A percentile compares a stretch with the other conserved stretches of the same genome.
These are phyloP conservation scores for Balearica regulorum DNA, from an alignment of 2,797 vertebrate genomes.

Conservation along the genomic window DNA sequence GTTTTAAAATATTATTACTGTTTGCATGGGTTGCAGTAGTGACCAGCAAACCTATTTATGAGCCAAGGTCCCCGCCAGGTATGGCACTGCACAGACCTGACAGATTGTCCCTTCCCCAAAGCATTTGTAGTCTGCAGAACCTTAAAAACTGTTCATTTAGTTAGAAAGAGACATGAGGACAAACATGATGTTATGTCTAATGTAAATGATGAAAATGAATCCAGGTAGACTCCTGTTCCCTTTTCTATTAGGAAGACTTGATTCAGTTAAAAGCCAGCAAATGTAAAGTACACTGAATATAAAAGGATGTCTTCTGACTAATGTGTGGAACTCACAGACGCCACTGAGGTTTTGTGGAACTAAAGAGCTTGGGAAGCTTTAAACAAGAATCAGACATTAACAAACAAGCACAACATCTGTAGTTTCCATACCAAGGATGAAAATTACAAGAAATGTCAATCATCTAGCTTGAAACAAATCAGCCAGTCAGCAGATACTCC, in stretches of 20 bases:
- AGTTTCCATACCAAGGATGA: neutral
- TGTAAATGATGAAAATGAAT: neutral
- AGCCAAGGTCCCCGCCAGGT: neutral
- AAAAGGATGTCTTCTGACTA: neutral
- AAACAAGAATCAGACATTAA: neutral
- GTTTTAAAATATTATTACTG: neutral
- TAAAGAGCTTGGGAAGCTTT: neutral
- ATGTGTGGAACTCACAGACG: neutral
- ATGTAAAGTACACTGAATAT: neutral
- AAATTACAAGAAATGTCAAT: neutral
- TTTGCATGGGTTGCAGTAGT: neutral
- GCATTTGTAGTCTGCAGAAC: neutral
- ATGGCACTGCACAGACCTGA: neutral
- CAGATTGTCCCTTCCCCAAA: neutral
- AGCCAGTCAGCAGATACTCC: neutral
- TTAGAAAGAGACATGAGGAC: neutral
- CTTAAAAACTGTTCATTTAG: neutral
- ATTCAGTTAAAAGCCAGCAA: neutral
- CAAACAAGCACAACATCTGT: neutral
- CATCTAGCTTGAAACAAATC: neutral
- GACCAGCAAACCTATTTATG: neutral
- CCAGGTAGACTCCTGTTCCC: neutral
- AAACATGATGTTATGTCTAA: neutral
- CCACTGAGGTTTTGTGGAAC: neutral
- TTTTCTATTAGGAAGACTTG: neutral